These are phyloP conservation scores for Scaptomyza cyrtandrae DNA, from an alignment of 2,888 invertebrate genomes.

Conservation along the genomic window DNA sequence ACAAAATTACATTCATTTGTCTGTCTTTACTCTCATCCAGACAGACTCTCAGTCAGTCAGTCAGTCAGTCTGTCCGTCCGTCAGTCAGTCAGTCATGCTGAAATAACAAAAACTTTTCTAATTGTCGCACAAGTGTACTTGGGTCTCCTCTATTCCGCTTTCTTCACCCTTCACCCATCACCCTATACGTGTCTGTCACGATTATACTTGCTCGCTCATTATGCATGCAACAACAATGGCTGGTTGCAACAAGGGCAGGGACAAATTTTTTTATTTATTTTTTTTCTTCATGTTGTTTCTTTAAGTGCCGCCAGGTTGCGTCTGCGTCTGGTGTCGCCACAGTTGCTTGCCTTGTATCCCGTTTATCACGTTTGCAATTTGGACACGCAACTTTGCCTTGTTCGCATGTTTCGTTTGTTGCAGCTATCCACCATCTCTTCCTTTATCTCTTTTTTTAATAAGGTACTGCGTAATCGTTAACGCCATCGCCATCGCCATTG, in stretches of 20 bases:
- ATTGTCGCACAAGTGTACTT: slow-evolving; percentile 70
- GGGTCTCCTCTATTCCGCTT: slow-evolving; percentile 5
- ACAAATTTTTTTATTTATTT: slow-evolving; percentile 36
- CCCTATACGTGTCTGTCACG: slow-evolving; percentile 3
- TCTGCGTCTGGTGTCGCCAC: slow-evolving; percentile 22
- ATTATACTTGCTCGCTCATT: slow-evolving; percentile 47
- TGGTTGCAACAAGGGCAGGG: slow-evolving; percentile 41
- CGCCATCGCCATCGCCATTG: not conserved
- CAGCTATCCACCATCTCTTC: not conserved
- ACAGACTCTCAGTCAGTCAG: slow-evolving; percentile 17
- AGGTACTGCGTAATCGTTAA: slow-evolving; percentile 16
- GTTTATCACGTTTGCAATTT: slow-evolving; percentile 70
- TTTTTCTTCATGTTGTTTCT: slow-evolving; percentile 24
- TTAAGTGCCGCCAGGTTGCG: slow-evolving; percentile 54
- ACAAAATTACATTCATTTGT: slow-evolving; percentile 62
- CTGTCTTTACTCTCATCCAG: slow-evolving; percentile 29
- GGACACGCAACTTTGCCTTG: slow-evolving; percentile 64
- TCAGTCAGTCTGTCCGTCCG: slow-evolving; percentile 21
- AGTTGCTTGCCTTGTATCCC: slow-evolving; percentile 20
- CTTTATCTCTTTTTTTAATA: slow-evolving; percentile 26
- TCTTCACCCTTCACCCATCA: not conserved
- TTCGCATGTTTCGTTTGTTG: slow-evolving; percentile 65
- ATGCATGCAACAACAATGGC: slow-evolving; percentile 67
- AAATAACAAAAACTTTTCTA: slow-evolving; percentile 58
- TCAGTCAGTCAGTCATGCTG: slow-evolving; percentile 22